Conservation (phyloP, 2,797 vertebrate genomes). For the Carapus acus region DNA sequence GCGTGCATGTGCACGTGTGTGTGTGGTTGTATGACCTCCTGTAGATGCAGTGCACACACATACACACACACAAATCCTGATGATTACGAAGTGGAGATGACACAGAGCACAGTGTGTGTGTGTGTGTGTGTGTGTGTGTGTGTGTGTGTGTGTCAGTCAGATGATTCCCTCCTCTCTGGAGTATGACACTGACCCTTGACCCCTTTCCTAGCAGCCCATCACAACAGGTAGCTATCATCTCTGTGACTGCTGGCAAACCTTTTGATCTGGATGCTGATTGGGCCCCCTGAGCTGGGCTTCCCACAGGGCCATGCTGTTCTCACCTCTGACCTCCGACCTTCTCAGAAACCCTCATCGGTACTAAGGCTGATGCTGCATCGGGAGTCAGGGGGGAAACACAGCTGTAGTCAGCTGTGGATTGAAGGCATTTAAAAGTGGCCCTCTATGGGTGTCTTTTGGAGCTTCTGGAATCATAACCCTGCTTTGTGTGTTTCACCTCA, state of each 20-base stretch:
- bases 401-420: background rate
- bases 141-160: constrained; percentile 8
- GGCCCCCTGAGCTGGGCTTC: constrained; percentile 19
- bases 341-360: background rate
- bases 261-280: constrained; percentile 35
- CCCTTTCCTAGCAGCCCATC: constrained; percentile 12
- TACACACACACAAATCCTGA: too few relatives aligned
- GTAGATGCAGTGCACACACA: too few relatives aligned
- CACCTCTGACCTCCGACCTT: constrained; percentile 18
- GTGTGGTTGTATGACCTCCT: too few relatives aligned
- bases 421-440: too few relatives aligned
- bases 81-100: too few relatives aligned
- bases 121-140: too few relatives aligned
- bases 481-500: constrained; percentile 11
- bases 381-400: background rate
- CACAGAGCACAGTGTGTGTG: too few relatives aligned
- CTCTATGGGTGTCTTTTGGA: too few relatives aligned
- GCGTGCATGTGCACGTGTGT: background rate
- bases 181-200: constrained; percentile 32
- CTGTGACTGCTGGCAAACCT: constrained; percentile 20
- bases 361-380: constrained; percentile 12
- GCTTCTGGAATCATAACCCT: too few relatives aligned
- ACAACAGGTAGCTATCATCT: constrained; percentile 20
- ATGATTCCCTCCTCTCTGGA: constrained; percentile 28
- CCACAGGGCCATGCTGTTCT: constrained; percentile 19